Evolutionary conservation across 2,797 vertebrate species (phyloP).

Genomic region (Enteromius anoplus): DNA sequence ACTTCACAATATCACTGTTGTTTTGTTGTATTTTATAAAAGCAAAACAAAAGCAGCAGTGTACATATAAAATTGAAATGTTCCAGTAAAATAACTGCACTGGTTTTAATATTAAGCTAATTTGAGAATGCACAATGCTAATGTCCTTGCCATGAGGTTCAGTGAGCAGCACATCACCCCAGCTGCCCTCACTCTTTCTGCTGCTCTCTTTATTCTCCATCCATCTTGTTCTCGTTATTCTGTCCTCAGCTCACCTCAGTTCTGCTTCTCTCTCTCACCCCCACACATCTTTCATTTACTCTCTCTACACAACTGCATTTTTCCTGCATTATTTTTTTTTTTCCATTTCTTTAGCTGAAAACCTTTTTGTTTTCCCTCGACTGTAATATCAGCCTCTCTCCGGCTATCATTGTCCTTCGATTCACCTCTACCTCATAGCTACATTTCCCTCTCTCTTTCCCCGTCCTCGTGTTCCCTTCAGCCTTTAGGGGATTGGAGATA

Average conservation of each 20-base stretch:
- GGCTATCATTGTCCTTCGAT: conserved; percentile 11
- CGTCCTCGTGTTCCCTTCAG: conserved; percentile 33
- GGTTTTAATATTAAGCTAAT: neutral
- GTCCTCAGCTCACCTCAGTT: conserved; percentile 25
- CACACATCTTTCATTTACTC: conserved; percentile 15
- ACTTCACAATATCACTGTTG: neutral
- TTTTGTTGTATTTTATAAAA: neutral
- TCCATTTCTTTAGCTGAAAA: conserved; percentile 7
- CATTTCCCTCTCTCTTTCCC: conserved; percentile 2
- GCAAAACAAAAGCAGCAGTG: neutral
- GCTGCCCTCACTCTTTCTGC: conserved; percentile 22
- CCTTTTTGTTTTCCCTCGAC: conserved; percentile 13
- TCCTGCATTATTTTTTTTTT: neutral
- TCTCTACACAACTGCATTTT: neutral
- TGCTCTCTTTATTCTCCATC: conserved; percentile 28
- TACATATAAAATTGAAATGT: neutral
- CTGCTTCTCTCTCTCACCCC: neutral
- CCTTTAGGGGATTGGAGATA: conserved; percentile 4
- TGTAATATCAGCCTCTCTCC: conserved; percentile 1
- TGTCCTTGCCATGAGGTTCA: conserved; percentile 59
- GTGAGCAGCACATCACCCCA: conserved; percentile 42
- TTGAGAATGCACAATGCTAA: neutral
- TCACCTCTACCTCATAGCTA: conserved; percentile 16
- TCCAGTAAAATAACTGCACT: neutral
- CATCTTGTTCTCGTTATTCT: conserved; percentile 21